Base-by-base conservation (phyloP, 2,888 invertebrate genomes). In the Orthosia gothica region DNA sequence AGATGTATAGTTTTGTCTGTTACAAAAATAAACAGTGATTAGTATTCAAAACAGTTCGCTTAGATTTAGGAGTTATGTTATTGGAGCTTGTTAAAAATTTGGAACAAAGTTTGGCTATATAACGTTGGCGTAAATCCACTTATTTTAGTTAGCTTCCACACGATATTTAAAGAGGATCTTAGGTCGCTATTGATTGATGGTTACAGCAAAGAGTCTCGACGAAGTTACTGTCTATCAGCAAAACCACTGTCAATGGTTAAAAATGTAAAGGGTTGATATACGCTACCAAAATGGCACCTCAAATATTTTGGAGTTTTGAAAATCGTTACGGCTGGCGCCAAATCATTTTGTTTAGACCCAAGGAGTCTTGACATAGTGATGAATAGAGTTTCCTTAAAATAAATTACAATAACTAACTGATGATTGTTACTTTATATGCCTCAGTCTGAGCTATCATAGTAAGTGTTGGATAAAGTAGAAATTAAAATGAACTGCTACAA, bases 1-100 rank as follows among this genome's bases (percentile, higher is more conserved):
- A 0, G 96, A 94, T 0, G 96, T 86, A 82, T 93, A 95, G 76
- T 88, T 93, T 91, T 95, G 96, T 69, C 96, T 96, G 88, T 68
- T 63, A 20, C 45, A 20, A 63, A 71, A 32, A 59, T 32, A 69
- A 59, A 65, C 59, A 61, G 16, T 40, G 26, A 55, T 77, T 57
- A 82, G 20, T 82, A 76, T 78, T 74, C 81, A 74, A 73, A 54
- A 81, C 49, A 12, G 47, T 49, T 75, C 81, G 23, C 59, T 59
- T 59, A n/a, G 47, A 74, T 59, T 73, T 58, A n/a, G 23, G 52
- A 74, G 52, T 74, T 69, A 15, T 26, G 13, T 23, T 11, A 26
- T 26, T 74, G 72, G 57, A 58, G 45, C 50, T 80, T 73, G 69
- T 68, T 69, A 15, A 32, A 67, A 68, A 67, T 16, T 49, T 49